These are phyloP conservation scores for Dermatophagoides farinae DNA, from an alignment of 1,140 invertebrate species.

Conservation along the genomic window DNA sequence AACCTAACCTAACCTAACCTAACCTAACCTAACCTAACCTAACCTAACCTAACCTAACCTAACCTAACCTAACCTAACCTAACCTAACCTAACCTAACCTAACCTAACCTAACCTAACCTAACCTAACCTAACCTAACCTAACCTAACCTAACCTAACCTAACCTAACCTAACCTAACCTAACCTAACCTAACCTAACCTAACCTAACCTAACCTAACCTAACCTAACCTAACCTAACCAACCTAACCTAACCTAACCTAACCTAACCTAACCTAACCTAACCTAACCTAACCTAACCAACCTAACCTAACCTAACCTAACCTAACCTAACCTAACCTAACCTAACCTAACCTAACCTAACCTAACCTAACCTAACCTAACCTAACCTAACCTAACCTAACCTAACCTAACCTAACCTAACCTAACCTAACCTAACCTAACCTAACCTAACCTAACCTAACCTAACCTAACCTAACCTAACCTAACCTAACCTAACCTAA, in stretches of 20 bases:
- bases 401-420: constrained; percentile 22
- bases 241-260: constrained; percentile 25
- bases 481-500: constrained; percentile 19
- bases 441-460: constrained; percentile 17
- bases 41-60: no score
- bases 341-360: constrained; percentile 14
- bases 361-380: constrained; percentile 21
- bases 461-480: constrained; percentile 20
- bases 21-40: constrained; percentile 20
- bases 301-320: constrained; percentile 14
- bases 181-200: constrained; percentile 23
- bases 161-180: no score
- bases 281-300: constrained; percentile 20
- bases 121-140: no score
- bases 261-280: constrained; percentile 22
- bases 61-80: no score
- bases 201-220: constrained; percentile 24
- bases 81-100: no score
- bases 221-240: constrained; percentile 22
- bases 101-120: no score
- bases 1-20: constrained; percentile 18
- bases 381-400: constrained; percentile 17
- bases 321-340: constrained; percentile 16
- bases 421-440: constrained; percentile 20
- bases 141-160: no score